Evolutionary conservation across 2,797 vertebrate genomes (phyloP).

Genomic region (Streptopelia turtur): DNA sequence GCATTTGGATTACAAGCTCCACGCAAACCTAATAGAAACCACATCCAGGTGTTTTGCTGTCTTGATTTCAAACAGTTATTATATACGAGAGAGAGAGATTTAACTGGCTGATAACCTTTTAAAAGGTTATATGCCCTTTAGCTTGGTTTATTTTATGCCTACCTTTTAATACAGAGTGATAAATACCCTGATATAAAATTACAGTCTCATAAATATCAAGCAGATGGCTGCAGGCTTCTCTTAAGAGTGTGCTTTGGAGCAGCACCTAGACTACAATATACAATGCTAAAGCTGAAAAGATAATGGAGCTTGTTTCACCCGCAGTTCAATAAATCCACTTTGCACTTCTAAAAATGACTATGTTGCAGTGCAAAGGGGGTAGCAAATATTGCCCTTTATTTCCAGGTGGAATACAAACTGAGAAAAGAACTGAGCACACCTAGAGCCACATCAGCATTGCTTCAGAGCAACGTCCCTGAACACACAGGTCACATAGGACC

Average conservation of each 20-base stretch:
- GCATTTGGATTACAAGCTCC: neutral
- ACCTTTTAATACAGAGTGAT: slow-evolving; percentile 54
- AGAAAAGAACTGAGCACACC: neutral
- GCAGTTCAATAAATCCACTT: slow-evolving; percentile 8
- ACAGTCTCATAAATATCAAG: slow-evolving; percentile 59
- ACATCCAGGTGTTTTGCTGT: neutral
- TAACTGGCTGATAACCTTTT: slow-evolving; percentile 23
- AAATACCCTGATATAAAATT: slow-evolving; percentile 60
- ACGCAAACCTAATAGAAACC: neutral
- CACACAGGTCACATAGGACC: neutral
- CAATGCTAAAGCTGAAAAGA: neutral
- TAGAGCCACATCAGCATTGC: neutral
- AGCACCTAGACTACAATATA: slow-evolving; percentile 1
- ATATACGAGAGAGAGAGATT: neutral
- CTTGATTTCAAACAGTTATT: slow-evolving; percentile 15
- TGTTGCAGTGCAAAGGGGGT: neutral
- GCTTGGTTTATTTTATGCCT: slow-evolving; percentile 48
- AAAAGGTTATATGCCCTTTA: slow-evolving; percentile 55
- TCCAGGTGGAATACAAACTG: neutral
- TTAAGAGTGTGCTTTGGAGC: neutral
- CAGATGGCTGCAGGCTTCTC: slow-evolving; percentile 40
- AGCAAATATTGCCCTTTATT: neutral
- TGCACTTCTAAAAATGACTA: neutral
- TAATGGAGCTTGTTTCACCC: slow-evolving; percentile 14
- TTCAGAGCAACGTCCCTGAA: neutral